Evolutionary conservation across 2,113 vertebrate species (phyloP), one percentile per base, ranked within the genome.

Genomic region (Anser brachyrhynchus): DNA sequence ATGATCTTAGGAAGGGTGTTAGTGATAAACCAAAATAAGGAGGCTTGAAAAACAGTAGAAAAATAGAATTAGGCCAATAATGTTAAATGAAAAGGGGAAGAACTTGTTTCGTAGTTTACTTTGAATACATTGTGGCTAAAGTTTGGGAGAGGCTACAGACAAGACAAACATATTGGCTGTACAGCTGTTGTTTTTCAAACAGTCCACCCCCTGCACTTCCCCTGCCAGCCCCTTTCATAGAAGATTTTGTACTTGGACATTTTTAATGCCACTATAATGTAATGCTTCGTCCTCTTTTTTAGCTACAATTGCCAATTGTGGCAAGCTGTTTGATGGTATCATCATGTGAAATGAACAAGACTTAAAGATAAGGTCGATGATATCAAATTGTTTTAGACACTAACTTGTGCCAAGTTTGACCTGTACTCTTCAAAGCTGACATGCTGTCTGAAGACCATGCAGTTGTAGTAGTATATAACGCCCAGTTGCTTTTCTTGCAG

Each of bases 181-280:
- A 91, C 91, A 96, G 84, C 77, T 95, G 93, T 57, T 96, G 81
- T 91, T 95, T 95, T 95, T 82, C 62, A 76, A 89, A 61, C 33
- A 93, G 26, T 54, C 43, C 61, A 49, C 39, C 52, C 55, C 43
- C 61, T 81, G 73, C 61, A 44, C 58, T 92, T 96, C 89, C 70
- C 20, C 54, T 91, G 81, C 80, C 91, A 93, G 84, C 21, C 87
- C 49, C 29, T 70, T 85, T 80, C 41, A n/a, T 25, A n/a, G 58
- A 85, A 93, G 87, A 94, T 76, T 92, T 94, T 96, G 91, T 95
- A 87, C 87, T 92, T 90, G 84, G 84, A 94, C 2, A 4, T 85
- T 96, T 93, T 89, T 83, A 87, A 91, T 92, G 92, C 13, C 57
- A 55, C 52, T 76, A 12, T 43, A 84, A 84, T 73, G 39, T 70